Evolutionary conservation across 2,113 vertebrate species (phyloP), one percentile per base, ranked within the genome.

Genomic region (Ramphastos sulfuratus): DNA sequence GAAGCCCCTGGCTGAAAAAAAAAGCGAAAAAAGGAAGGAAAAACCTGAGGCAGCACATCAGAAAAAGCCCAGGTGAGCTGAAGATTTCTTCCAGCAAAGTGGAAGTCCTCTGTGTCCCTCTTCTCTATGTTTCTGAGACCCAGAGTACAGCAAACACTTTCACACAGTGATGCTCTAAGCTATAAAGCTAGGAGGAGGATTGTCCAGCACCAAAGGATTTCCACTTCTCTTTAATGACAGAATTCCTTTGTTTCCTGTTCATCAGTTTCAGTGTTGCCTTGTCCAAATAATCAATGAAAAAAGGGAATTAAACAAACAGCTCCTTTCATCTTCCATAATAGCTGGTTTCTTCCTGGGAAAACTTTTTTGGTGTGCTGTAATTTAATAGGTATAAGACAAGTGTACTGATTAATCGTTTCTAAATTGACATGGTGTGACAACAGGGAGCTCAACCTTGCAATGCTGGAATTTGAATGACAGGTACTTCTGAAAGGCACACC

Each of bases 401-500:
- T 95, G 88, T 74, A 94, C 95, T 52, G 61, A 96, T 97, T 96
- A 96, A 95, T 52, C 73, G 63, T 79, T 95, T 96, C 92, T 95
- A 95, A 97, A 97, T 96, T 92, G 96, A 96, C 84, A 85, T 87
- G 31, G 65, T 96, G 87, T 85, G 91, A 95, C 83, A 92, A 94
- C 92, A 91, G 86, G 48, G 91, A 94, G 83, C 76, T 95, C 94
- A 92, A 96, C 95, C 94, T 97, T 91, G 69, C 59, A 88, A 58
- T 89, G 94, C 96, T 89, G 95, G 92, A 94, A 96, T 97, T 95
- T 96, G 96, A 97, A 96, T 92, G 95, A 89, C 79, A 92, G 90
- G 65, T 74, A 94, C 63, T 93, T 96, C 74, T 87, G 84, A 89
- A 89, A 95, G 44, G 86, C 61, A 73, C 85, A 84, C 83, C 85